Conservation (phyloP, 2,888 invertebrate species). For the Camponotus fellah region DNA sequence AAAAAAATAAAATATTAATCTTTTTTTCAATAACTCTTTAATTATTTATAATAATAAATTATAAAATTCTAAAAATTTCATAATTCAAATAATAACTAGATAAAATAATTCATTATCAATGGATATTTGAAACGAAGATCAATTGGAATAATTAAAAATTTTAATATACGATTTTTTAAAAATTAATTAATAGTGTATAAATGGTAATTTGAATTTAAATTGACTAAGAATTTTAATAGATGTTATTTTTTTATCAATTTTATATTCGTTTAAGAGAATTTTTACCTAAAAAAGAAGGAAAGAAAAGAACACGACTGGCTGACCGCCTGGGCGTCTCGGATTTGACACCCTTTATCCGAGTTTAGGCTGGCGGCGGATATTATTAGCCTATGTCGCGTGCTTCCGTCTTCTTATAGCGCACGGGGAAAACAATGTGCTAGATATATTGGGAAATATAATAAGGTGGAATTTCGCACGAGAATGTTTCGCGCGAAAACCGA, state of each 20-base stretch:
- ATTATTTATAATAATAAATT: neutral
- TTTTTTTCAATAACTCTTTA: neutral
- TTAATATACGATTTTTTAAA: neutral
- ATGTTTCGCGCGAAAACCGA: neutral
- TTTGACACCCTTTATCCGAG: slow-evolving; percentile 80
- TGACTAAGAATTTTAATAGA: neutral
- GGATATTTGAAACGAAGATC: neutral
- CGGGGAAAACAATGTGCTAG: slow-evolving; percentile 61
- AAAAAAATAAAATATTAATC: neutral
- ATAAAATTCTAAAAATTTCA: neutral
- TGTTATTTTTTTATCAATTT: neutral
- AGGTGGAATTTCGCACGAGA: neutral
- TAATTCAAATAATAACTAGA: neutral
- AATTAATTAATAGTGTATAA: neutral
- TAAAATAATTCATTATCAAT: neutral
- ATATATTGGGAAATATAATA: slow-evolving; percentile 8
- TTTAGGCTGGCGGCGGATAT: slow-evolving; percentile 79
- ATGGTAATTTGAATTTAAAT: neutral
- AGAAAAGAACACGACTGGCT: slow-evolving; percentile 65
- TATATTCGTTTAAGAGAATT: neutral
- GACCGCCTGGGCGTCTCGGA: slow-evolving; percentile 68
- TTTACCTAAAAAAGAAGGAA: neutral
- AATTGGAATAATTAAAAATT: neutral
- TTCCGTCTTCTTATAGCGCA: slow-evolving; percentile 69
- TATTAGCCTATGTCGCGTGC: slow-evolving; percentile 78